Percentiles rank a stretch among this genome's conserved stretches.
Evolutionary conservation across 2,113 vertebrate species (phyloP).

Genomic region (Cairina moschata): DNA sequence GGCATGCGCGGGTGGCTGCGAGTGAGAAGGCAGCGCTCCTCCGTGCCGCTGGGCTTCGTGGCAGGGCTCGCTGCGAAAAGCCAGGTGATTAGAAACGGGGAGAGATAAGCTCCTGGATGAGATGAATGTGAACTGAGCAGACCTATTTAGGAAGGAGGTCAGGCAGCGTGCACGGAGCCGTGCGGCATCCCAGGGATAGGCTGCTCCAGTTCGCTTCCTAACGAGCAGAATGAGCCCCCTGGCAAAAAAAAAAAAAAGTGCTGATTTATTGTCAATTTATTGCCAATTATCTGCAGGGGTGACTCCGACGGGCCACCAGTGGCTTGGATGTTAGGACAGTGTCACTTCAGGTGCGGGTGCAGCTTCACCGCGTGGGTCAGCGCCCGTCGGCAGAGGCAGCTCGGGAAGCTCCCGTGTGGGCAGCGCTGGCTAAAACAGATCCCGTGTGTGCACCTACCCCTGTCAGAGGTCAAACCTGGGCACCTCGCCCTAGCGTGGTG

Average conservation of each 20-base stretch:
- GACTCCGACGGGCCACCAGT: background rate
- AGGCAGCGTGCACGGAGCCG: background rate
- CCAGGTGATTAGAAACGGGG: background rate
- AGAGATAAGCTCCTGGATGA: background rate
- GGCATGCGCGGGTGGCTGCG: accelerated
- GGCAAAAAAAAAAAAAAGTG: background rate
- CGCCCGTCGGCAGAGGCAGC: background rate
- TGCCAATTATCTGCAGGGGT: background rate
- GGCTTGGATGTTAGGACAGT: background rate
- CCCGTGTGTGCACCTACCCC: accelerated
- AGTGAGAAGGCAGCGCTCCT: accelerated
- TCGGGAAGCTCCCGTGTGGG: background rate
- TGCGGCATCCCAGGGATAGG: background rate
- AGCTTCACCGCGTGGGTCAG: background rate
- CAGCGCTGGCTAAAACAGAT: accelerated
- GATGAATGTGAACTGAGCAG: background rate
- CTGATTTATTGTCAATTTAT: background rate
- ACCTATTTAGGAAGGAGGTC: background rate
- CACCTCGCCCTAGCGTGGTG: accelerated
- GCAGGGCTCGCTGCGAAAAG: background rate
- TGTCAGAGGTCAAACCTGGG: background rate
- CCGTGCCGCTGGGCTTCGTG: background rate
- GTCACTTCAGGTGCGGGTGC: background rate
- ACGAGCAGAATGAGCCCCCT: accelerated
- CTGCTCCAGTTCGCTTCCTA: background rate